A percentile compares a stretch with the other conserved stretches of the same genome.
phyloP scores from a whole-genome alignment of 2,888 invertebrate species.

The Exocentrus adspersus region DNA sequence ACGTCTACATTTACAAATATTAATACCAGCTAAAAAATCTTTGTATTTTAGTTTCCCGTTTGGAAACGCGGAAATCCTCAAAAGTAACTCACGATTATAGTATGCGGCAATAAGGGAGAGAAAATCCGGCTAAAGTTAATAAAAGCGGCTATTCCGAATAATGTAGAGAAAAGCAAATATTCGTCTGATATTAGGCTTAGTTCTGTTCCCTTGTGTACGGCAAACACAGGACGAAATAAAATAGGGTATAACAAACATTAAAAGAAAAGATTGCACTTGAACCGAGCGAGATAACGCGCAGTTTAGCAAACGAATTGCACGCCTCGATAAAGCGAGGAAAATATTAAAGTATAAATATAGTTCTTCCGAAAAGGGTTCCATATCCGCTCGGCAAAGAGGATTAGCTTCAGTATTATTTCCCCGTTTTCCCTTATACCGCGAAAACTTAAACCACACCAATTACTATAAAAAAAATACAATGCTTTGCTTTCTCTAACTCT shows the following conservation, averaged over 20 bases:
- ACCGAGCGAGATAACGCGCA: constrained; percentile 9
- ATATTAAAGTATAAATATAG: not conserved
- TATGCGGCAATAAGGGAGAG: constrained; percentile 28
- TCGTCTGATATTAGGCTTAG: constrained; percentile 36
- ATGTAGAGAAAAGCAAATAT: constrained; percentile 33
- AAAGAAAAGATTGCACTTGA: constrained; percentile 25
- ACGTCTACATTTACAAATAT: too few species aligned
- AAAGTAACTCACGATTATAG: constrained; percentile 30
- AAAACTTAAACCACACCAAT: not conserved
- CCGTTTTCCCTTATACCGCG: not conserved
- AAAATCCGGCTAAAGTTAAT: constrained; percentile 36
- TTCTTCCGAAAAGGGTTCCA: not conserved
- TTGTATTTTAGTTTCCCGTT: constrained; percentile 14
- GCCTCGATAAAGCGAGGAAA: constrained; percentile 1
- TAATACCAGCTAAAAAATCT: too few species aligned
- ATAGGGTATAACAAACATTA: constrained; percentile 28
- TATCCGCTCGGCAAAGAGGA: not conserved
- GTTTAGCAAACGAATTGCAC: constrained; percentile 6
- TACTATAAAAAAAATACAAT: too few species aligned
- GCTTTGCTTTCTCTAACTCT: not conserved
- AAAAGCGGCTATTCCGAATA: constrained; percentile 38
- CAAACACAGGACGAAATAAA: constrained; percentile 33
- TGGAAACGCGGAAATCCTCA: constrained; percentile 24
- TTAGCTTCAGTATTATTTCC: not conserved
- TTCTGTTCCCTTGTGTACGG: constrained; percentile 30